Conservation (phyloP, 2,797 vertebrate genomes). For the Scleropages formosus region DNA sequence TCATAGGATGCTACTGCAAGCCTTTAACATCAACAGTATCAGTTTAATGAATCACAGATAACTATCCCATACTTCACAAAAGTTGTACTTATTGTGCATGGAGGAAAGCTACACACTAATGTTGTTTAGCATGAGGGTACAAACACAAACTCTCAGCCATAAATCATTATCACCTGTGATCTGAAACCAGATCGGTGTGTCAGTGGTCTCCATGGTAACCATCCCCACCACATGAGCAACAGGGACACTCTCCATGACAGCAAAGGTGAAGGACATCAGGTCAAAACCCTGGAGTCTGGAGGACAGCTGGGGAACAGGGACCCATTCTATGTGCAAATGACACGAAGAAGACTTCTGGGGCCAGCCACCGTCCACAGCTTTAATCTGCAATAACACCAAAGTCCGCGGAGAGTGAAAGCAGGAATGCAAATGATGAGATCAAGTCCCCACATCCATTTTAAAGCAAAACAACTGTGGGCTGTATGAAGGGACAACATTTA, state of each 20-base stretch:
- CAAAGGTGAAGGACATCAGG: slow-evolving; percentile 85
- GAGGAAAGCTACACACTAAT: no score
- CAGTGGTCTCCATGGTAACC: slow-evolving; percentile 81
- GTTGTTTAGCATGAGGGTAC: no score
- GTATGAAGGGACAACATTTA: no score
- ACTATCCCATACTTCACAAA: no score
- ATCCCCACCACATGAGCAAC: slow-evolving; percentile 97
- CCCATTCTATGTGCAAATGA: slow-evolving; percentile 95
- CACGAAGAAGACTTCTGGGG: slow-evolving; percentile 92
- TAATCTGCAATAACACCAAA: slow-evolving; percentile 75
- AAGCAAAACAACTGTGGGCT: no score
- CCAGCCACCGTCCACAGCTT: slow-evolving; percentile 95
- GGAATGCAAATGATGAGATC: no score
- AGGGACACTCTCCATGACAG: slow-evolving; percentile 95
- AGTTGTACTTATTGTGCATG: no score
- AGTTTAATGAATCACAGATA: no score
- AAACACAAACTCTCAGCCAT: no score
- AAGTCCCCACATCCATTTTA: no score
- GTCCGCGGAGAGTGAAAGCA: background rate
- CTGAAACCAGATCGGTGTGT: slow-evolving; percentile 90
- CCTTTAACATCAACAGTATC: no score
- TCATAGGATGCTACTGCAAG: background rate
- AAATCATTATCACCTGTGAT: no score
- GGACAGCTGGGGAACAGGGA: slow-evolving; percentile 78
- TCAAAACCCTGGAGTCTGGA: slow-evolving; percentile 80